phyloP scores from a whole-genome alignment of 2,113 vertebrate genomes.

The Polyodon spathula region DNA sequence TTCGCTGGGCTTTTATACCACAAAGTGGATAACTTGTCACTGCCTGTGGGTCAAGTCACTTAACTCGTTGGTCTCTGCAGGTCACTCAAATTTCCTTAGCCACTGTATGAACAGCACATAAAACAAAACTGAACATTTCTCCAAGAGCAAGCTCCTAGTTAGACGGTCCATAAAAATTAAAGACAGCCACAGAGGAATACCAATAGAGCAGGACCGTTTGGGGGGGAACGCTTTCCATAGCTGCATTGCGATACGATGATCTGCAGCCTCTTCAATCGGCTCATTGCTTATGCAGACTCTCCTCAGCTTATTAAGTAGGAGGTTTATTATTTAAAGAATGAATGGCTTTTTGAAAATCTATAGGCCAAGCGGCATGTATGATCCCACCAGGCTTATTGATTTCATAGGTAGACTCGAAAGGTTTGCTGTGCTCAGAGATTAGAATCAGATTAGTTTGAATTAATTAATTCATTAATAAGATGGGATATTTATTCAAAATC shows the following conservation, averaged over 20 bases:
- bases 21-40: too few relatives aligned
- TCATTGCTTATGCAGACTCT: slow-evolving; percentile 1
- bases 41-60: too few relatives aligned
- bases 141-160: not conserved
- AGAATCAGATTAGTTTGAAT: not conserved
- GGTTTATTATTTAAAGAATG: not conserved
- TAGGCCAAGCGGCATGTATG: not conserved
- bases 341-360: slow-evolving; percentile 1
- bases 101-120: not conserved
- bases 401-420: slow-evolving; percentile 7
- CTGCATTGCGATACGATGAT: not conserved
- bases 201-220: not conserved
- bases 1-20: too few relatives aligned
- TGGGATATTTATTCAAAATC: too few relatives aligned
- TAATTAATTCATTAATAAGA: not conserved
- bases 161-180: slow-evolving; percentile 5
- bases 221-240: not conserved
- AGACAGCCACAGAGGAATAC: not conserved
- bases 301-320: not conserved
- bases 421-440: not conserved
- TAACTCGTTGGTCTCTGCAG: too few relatives aligned
- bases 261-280: not conserved
- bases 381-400: slow-evolving; percentile 12
- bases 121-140: not conserved
- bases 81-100: too few relatives aligned